These are phyloP conservation scores for Strix aluco DNA, from an alignment of 2,113 vertebrate genomes.

Conservation along the genomic window DNA sequence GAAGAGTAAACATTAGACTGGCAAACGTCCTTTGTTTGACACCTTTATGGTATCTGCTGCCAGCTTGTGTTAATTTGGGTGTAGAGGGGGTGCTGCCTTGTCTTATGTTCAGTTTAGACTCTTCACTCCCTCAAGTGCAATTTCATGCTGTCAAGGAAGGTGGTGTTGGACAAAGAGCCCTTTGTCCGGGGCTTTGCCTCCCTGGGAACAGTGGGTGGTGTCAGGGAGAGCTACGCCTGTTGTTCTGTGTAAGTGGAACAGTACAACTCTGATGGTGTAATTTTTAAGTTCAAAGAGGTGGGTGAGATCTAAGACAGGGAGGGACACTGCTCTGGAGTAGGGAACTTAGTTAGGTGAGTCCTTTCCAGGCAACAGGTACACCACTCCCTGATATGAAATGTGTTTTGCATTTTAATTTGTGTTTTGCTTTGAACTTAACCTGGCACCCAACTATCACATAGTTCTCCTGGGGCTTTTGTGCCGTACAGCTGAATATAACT, in stretches of 20 bases:
- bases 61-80: not conserved
- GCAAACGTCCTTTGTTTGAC: not conserved
- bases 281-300: constrained; percentile 5
- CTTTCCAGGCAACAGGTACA: not conserved
- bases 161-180: not conserved
- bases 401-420: not conserved
- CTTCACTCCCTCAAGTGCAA: not conserved
- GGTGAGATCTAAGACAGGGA: constrained; percentile 26
- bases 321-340: not conserved
- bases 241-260: not conserved
- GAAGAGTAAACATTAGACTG: not conserved
- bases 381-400: constrained; percentile 5
- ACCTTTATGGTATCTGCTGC: not conserved
- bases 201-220: not conserved
- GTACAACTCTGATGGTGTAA: not conserved
- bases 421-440: constrained; percentile 26
- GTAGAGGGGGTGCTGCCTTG: not conserved
- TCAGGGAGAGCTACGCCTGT: not conserved
- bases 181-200: not conserved
- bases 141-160: not conserved
- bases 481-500: not conserved
- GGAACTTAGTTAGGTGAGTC: not conserved
- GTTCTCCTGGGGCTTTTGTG: not conserved
- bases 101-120: not conserved
- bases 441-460: not conserved